Base-by-base conservation (phyloP, 2,113 vertebrate species). In the Phalacrocorax carbo region DNA sequence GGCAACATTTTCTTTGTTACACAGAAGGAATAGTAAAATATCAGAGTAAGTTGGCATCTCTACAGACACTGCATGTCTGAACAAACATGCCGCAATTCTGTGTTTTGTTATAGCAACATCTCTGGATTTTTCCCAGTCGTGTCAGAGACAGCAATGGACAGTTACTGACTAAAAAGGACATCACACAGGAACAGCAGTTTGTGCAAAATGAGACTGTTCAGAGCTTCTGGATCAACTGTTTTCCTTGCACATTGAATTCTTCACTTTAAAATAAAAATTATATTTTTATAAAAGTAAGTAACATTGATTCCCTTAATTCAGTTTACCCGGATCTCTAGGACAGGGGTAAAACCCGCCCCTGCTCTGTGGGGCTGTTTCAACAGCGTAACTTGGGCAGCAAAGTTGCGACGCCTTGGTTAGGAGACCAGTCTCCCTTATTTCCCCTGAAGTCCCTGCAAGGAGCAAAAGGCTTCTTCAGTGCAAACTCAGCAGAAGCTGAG, bases 1-100 rank as follows among this genome's bases (percentile, higher is more conserved):
- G 92, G 96, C 88, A 93, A 79, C 13, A 3, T 51, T 86, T 80
- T 60, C 48, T 91, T 93, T 93, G 72, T 92, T 89, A 92, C 2
- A 2, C 36, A 87, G 85, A 91, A 85, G 15, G 18, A 54, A 82
- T 15, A 82, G 86, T 40, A 80, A 88, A 83, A 52, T 34, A 27
- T 54, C 62, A 70, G 29, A 55, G n/a, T n/a, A 89, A 86, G 9
- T 3, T 97, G 82, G 86, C 92, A 88, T 49, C 77, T 71, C 61
- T 78, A 72, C 69, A 95, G 61, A 88, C 76, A 26, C 15, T 76
- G 69, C 95, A 20, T 61, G 91, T 85, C 86, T 76, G 57, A 93
- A 94, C 94, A 96, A 78, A 88, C 48, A 75, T 2, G 9, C 76
- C 57, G 55, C 15, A 68, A n/a, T 62, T 88, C 62, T 79, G 93